A percentile compares a stretch with the other conserved stretches of the same genome.
phyloP scores from a whole-genome alignment of 2,113 vertebrate genomes.

The Ceyx margarethae region DNA sequence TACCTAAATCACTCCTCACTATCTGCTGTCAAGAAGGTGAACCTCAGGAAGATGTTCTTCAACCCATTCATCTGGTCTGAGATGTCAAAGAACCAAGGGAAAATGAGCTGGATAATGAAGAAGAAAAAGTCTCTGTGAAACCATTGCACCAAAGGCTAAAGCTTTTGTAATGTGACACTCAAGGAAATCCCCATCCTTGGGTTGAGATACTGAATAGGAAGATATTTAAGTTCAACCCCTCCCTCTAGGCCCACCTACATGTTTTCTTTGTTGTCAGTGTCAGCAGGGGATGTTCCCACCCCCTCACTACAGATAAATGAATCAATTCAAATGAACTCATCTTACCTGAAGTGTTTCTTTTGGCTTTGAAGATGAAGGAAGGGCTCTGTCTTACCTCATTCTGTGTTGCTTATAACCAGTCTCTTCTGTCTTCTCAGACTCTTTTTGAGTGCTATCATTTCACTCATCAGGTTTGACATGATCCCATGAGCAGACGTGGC shows the following conservation, averaged over 20 bases:
- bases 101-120: not conserved
- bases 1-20: not conserved
- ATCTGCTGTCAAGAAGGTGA: not conserved
- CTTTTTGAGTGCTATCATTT: not conserved
- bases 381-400: not conserved
- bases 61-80: not conserved
- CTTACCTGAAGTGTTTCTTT: conserved; percentile 31
- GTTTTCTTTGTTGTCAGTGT: not conserved
- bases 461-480: not conserved
- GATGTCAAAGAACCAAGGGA: not conserved
- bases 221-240: not conserved
- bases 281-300: not conserved
- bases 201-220: not conserved
- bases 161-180: not conserved
- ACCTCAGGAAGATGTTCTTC: not conserved
- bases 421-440: not conserved
- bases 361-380: conserved; percentile 14
- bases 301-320: not conserved
- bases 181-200: not conserved
- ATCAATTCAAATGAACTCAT: conserved; percentile 17
- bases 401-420: not conserved
- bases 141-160: not conserved
- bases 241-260: not conserved
- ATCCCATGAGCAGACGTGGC: not conserved
- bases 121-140: not conserved